Evolutionary conservation across 2,113 vertebrate species (phyloP), one percentile per base, ranked within the genome.

Genomic region (Rhinoderma darwinii): DNA sequence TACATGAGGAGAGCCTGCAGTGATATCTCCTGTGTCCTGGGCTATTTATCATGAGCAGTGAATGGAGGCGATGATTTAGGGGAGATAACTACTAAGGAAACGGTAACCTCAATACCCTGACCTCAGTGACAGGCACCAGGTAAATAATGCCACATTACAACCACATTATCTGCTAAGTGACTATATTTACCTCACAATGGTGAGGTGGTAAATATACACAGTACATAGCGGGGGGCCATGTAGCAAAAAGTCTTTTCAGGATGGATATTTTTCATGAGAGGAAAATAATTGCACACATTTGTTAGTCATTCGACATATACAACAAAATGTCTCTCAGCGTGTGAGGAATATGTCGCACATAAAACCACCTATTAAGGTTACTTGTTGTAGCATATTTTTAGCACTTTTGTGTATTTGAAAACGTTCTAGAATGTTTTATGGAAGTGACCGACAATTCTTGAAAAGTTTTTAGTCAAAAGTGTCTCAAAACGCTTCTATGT

Each of bases 41-140:
- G 35, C 15, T 1, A 59, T 81, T 63, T 61, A 61, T 81, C 35
- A n/a, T 8, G 12, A 63, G 56, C 37, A 82, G 41, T 82, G 79
- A 82, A 82, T 63, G 79, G n/a, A 82, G 39, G 56, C 25, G 79
- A 82, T 82, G 79, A 82, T 63, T 63, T 41, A 10, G 56, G 54
- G 11, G 11, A 81, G 75, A 77, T 77, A 77, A 77, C 44, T 54
- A 18, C 74, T 51, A 77, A 77, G 44, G 75, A 50, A 11, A 75
- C 41, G 0, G 70, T n/a, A 41, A 63, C 54, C 54, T 39, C 54
- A 12, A 61, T 14, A 22, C 22, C 25, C 75, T 61, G 54, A 44
- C 22, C 50, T 59, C 11, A 59, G 10, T 80, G 75, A 78, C 44
- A 51, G 47, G 4, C 18, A 27, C 11, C 11, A 2, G 20, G 50